Conservation (phyloP, 2,797 vertebrate species). For the Neosilurus hyrtlii region DNA sequence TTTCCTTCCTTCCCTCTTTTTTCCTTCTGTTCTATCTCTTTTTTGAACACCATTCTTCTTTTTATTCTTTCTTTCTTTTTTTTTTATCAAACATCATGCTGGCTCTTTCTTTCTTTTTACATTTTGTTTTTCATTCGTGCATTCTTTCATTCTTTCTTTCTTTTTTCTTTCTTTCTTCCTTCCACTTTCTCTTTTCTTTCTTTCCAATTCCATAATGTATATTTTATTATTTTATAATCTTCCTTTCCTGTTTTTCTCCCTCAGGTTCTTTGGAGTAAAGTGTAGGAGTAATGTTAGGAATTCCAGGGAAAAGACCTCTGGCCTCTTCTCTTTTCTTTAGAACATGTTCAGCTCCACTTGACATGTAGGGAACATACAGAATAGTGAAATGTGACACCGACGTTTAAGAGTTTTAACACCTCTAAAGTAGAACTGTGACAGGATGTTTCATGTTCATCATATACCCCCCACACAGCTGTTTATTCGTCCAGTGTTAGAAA, state of each 20-base stretch:
- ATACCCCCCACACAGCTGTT: neutral
- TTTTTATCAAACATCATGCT: no score
- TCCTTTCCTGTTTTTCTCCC: neutral
- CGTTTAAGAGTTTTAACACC: slow-evolving; percentile 64
- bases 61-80: no score
- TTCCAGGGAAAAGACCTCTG: slow-evolving; percentile 59
- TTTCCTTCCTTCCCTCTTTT: no score
- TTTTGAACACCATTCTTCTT: no score
- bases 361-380: slow-evolving; percentile 61
- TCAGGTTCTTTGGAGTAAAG: slow-evolving; percentile 22
- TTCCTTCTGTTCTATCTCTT: no score
- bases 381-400: slow-evolving; percentile 66
- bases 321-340: slow-evolving; percentile 65
- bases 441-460: neutral
- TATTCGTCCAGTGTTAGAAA: neutral
- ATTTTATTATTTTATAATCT: neutral
- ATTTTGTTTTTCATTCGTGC: neutral
- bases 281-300: slow-evolving; percentile 48
- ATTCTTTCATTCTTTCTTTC: neutral
- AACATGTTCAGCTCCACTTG: slow-evolving; percentile 68
- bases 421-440: slow-evolving; percentile 51
- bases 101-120: no score
- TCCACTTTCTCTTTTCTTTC: no score
- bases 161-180: neutral
- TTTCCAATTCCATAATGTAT: no score